A percentile compares a stretch with the other conserved stretches of the same genome.
phyloP scores from a whole-genome alignment of 23 tunicate genomes.

The Styela clava region DNA sequence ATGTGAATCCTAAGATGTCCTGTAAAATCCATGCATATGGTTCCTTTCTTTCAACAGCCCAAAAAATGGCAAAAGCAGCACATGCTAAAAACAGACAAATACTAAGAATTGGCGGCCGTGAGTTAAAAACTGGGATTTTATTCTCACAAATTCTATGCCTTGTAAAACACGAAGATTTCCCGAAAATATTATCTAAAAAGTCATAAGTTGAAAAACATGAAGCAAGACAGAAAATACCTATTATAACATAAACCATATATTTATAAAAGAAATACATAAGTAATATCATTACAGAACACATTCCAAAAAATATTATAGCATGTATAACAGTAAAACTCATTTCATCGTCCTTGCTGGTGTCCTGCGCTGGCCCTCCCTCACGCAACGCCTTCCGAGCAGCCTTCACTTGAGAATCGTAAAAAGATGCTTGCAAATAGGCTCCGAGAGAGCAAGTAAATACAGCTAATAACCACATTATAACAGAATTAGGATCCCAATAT shows the following conservation, averaged over 20 bases:
- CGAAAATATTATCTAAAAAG: constrained; percentile 29
- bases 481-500: constrained; percentile 36
- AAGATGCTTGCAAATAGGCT: constrained; percentile 52
- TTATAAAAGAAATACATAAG: constrained; percentile 83
- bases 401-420: neutral
- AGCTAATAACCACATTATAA: constrained; percentile 60
- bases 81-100: constrained; percentile 40
- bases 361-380: neutral
- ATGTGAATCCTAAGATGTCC: constrained; percentile 68
- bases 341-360: neutral
- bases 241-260: constrained; percentile 75
- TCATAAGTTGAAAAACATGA: constrained; percentile 56
- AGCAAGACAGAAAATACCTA: constrained; percentile 63
- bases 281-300: constrained; percentile 70
- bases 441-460: constrained; percentile 69
- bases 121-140: constrained; percentile 31
- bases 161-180: constrained; percentile 42
- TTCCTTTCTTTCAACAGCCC: constrained; percentile 57
- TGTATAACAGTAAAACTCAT: constrained; percentile 17
- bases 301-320: constrained; percentile 48
- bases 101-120: constrained; percentile 38
- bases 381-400: neutral
- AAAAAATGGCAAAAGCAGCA: constrained; percentile 33
- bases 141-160: constrained; percentile 42
- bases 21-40: constrained; percentile 82